These are phyloP conservation scores for Bergia sp. DNA, from an alignment of 92 coral and sea anemone species.

Conservation along the genomic window DNA sequence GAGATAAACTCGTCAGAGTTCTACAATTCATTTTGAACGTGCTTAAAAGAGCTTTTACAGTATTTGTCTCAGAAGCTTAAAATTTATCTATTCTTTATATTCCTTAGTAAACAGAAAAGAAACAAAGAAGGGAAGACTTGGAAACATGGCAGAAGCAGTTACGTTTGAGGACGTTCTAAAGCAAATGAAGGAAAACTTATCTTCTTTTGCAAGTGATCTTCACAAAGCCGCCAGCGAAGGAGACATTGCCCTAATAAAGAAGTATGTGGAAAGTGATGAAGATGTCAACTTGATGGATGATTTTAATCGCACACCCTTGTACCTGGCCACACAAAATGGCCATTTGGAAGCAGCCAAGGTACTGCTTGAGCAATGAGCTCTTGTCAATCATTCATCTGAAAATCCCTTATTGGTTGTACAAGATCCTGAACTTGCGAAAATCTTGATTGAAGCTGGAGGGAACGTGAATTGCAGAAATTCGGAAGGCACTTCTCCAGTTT, in stretches of 20 bases:
- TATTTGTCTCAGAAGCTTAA: neutral
- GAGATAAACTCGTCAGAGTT: too few relatives aligned
- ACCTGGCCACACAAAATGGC: conserved; percentile 38
- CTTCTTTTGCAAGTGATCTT: conserved; percentile 25
- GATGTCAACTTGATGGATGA: conserved; percentile 51
- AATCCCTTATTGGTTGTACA: conserved; percentile 40
- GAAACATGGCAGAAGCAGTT: neutral
- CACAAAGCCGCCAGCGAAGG: conserved; percentile 51
- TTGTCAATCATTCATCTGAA: conserved; percentile 22
- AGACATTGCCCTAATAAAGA: conserved; percentile 28
- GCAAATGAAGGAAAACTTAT: conserved; percentile 27
- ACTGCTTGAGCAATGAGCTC: conserved; percentile 44
- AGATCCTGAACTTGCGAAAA: conserved; percentile 40
- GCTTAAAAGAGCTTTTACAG: neutral
- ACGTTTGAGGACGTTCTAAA: neutral
- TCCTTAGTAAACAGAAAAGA: neutral
- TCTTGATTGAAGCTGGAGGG: conserved; percentile 45
- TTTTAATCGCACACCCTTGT: conserved; percentile 41
- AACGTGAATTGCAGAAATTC: conserved; percentile 32
- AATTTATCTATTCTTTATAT: too few relatives aligned
- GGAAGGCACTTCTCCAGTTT: conserved; percentile 39
- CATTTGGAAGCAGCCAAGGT: conserved; percentile 31
- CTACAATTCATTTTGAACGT: too few relatives aligned
- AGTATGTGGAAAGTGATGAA: conserved; percentile 26
- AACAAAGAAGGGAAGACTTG: neutral